A percentile compares a stretch with the other conserved stretches of the same genome.
phyloP scores from a whole-genome alignment of 2,113 vertebrate genomes.

The Anseranas semipalmata region DNA sequence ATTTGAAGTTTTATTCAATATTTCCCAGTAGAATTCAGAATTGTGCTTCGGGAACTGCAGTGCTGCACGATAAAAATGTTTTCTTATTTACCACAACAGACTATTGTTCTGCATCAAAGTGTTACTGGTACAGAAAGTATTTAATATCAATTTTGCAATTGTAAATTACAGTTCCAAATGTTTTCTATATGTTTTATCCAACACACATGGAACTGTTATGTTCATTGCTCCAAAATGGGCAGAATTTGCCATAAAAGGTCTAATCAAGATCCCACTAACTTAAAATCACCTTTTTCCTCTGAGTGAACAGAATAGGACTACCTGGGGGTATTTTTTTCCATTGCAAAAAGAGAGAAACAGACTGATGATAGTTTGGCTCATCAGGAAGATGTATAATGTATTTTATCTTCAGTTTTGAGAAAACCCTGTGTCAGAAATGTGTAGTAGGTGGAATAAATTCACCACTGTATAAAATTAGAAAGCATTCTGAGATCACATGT shows the following conservation, averaged over 20 bases:
- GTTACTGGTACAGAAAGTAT: background rate
- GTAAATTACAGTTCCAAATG: slow-evolving; percentile 16
- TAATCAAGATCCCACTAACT: background rate
- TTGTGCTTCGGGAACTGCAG: background rate
- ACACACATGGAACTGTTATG: background rate
- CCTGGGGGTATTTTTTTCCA: background rate
- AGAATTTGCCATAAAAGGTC: slow-evolving; percentile 24
- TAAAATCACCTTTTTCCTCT: background rate
- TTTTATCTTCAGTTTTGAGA: slow-evolving; percentile 47
- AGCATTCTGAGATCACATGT: slow-evolving; percentile 64
- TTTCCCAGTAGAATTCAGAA: background rate
- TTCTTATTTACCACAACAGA: slow-evolving; percentile 25
- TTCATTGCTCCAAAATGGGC: slow-evolving; percentile 2
- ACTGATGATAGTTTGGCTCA: background rate
- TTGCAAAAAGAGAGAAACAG: slow-evolving; percentile 11
- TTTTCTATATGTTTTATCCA: slow-evolving; percentile 30
- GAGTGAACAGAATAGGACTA: background rate
- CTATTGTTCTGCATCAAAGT: background rate
- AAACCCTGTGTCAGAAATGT: slow-evolving; percentile 68
- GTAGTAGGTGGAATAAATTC: slow-evolving; percentile 73
- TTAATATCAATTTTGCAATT: background rate
- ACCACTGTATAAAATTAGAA: slow-evolving; percentile 62
- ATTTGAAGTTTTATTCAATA: background rate
- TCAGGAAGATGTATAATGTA: slow-evolving; percentile 11
- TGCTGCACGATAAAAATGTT: background rate